Conservation (phyloP, 2,888 invertebrate genomes). For the Apodemia mormo region DNA sequence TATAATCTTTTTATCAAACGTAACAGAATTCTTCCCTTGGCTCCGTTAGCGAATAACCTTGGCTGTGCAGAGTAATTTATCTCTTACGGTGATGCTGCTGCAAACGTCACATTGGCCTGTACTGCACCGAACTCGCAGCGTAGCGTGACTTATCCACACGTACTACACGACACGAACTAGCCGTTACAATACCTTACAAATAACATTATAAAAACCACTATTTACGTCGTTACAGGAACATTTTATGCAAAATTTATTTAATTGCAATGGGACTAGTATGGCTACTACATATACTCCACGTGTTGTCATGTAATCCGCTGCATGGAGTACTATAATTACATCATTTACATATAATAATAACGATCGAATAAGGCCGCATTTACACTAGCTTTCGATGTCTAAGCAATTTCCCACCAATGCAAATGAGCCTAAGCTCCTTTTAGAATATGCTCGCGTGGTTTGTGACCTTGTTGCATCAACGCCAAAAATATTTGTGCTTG, state of each 20-base stretch:
- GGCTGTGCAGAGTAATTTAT: constrained; percentile 22
- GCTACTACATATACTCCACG: constrained; percentile 53
- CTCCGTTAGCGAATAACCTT: constrained; percentile 35
- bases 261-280: constrained; percentile 80
- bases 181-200: constrained; percentile 48
- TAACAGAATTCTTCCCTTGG: constrained; percentile 49
- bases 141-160: neutral
- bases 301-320: constrained; percentile 53
- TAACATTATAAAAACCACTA: constrained; percentile 67
- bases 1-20: constrained; percentile 57
- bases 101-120: constrained; percentile 7
- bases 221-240: constrained; percentile 79
- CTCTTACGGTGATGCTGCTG: constrained; percentile 29
- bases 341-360: constrained; percentile 42
- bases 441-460: constrained; percentile 61
- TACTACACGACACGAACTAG: constrained; percentile 42
- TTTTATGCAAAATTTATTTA: constrained; percentile 72
- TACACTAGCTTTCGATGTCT: constrained; percentile 74
- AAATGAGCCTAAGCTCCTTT: constrained; percentile 71
- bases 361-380: constrained; percentile 67
- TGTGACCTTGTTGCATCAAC: constrained; percentile 54
- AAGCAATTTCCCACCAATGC: constrained; percentile 65
- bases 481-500: constrained; percentile 36
- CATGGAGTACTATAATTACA: constrained; percentile 53
- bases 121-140: constrained; percentile 4